Conservation (phyloP, 1,140 invertebrate species). For the Brachionus paranguensis region DNA sequence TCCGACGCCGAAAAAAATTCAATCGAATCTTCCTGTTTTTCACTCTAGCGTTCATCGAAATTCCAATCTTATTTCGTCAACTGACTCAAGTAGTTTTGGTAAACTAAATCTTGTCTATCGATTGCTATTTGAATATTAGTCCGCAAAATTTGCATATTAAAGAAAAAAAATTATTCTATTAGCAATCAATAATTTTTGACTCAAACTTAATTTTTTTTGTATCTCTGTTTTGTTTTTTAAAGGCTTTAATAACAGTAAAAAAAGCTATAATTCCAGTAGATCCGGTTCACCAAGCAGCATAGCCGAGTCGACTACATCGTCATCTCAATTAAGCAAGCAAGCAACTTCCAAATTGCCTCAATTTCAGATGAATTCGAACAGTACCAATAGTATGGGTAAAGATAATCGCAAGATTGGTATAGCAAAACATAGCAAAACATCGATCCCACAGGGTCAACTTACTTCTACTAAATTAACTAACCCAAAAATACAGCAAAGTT, state of each 20-base stretch:
- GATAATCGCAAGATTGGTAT: not conserved
- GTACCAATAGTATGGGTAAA: not conserved
- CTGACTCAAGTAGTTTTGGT: not conserved
- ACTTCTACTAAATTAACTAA: not conserved
- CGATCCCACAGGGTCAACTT: not conserved
- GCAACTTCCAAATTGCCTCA: not conserved
- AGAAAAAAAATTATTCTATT: not conserved
- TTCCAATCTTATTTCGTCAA: slow-evolving; percentile 23
- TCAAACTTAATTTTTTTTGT: not conserved
- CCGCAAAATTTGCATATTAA: not conserved
- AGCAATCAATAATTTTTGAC: slow-evolving; percentile 14
- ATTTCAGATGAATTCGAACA: slow-evolving; percentile 3
- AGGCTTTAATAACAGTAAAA: slow-evolving; percentile 25
- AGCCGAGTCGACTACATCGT: not conserved
- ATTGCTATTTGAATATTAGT: not conserved
- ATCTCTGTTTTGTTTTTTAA: not conserved
- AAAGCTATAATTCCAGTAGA: slow-evolving; percentile 27
- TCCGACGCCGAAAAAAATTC: slow-evolving; percentile 22
- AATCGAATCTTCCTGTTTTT: slow-evolving; percentile 29
- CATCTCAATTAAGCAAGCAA: not conserved
- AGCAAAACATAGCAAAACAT: not conserved
- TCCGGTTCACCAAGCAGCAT: not conserved
- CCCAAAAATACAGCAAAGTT: not conserved
- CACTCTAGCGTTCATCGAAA: slow-evolving; percentile 10
- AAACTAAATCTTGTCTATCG: not conserved